Evolutionary conservation across 1,140 invertebrate genomes (phyloP).

Genomic region (Caenorhabditis inopinata): DNA sequence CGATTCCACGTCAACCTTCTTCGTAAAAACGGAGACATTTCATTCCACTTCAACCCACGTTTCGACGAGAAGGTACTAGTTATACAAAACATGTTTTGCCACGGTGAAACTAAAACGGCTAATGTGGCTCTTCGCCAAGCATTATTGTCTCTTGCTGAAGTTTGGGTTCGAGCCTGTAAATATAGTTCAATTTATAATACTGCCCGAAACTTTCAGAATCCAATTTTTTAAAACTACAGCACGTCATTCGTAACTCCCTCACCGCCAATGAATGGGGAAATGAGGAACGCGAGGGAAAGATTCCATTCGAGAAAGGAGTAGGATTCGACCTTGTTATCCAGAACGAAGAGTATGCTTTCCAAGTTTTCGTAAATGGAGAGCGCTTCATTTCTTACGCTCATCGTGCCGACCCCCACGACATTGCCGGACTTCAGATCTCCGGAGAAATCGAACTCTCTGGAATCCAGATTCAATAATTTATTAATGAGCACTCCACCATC

Average conservation of each 20-base stretch:
- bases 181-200: no score
- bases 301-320: slow-evolving; percentile 57
- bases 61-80: slow-evolving; percentile 61
- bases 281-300: slow-evolving; percentile 64
- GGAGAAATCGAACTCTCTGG: slow-evolving; percentile 63
- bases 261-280: slow-evolving; percentile 62
- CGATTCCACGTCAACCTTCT: slow-evolving; percentile 63
- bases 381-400: slow-evolving; percentile 63
- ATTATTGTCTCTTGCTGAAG: background rate
- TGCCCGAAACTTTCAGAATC: background rate
- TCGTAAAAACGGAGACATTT: slow-evolving; percentile 65
- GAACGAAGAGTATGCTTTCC: slow-evolving; percentile 65
- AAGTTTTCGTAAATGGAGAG: slow-evolving; percentile 63
- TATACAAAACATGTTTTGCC: background rate
- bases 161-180: background rate
- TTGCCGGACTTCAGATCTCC: slow-evolving; percentile 62
- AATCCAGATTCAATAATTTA: slow-evolving; percentile 56
- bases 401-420: slow-evolving; percentile 61
- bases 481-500: background rate
- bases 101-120: background rate
- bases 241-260: slow-evolving; percentile 58
- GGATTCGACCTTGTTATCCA: slow-evolving; percentile 64
- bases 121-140: background rate
- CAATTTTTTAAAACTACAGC: slow-evolving; percentile 23
- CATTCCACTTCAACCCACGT: slow-evolving; percentile 64